Percentiles rank a stretch among this genome's conserved stretches.
Conservation (phyloP, 1,140 invertebrate genomes). For the Bombus pascuorum region DNA sequence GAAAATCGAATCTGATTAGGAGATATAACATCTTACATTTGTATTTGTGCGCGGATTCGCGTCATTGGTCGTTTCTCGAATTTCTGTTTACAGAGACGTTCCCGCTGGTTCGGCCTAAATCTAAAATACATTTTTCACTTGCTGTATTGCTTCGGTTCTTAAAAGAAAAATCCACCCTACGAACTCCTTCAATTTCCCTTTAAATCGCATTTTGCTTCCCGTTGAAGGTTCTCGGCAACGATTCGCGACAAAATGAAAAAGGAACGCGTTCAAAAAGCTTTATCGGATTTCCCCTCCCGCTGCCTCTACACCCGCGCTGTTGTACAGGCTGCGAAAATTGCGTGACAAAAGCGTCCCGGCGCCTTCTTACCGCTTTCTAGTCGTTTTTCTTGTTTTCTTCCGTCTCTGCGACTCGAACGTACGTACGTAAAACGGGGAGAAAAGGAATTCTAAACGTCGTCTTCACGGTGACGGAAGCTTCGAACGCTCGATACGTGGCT, state of each 20-base stretch:
- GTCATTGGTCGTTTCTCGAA: too few species aligned
- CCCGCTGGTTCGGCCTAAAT: background rate
- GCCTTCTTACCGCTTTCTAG: background rate
- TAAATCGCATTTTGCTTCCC: slow-evolving; percentile 30
- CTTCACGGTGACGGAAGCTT: background rate
- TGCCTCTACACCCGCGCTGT: too few species aligned
- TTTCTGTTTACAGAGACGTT: background rate
- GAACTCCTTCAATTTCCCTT: slow-evolving; percentile 24
- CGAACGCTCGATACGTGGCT: background rate
- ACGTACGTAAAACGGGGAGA: background rate
- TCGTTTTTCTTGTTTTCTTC: background rate
- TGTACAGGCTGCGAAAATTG: slow-evolving; percentile 2
- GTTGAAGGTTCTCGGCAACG: slow-evolving; percentile 1
- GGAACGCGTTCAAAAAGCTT: slow-evolving; percentile 29
- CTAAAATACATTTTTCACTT: background rate
- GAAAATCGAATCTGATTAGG: too few species aligned
- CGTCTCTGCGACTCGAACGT: background rate
- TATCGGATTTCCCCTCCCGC: slow-evolving; percentile 11
- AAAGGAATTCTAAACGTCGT: too few species aligned
- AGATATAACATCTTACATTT: too few species aligned
- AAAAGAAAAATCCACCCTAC: background rate
- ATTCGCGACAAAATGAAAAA: slow-evolving; percentile 19
- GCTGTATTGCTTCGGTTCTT: background rate
- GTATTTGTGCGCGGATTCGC: too few species aligned
- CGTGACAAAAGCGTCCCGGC: background rate